Conservation (phyloP, 2,797 vertebrate species). For the Ciconia nigra region DNA sequence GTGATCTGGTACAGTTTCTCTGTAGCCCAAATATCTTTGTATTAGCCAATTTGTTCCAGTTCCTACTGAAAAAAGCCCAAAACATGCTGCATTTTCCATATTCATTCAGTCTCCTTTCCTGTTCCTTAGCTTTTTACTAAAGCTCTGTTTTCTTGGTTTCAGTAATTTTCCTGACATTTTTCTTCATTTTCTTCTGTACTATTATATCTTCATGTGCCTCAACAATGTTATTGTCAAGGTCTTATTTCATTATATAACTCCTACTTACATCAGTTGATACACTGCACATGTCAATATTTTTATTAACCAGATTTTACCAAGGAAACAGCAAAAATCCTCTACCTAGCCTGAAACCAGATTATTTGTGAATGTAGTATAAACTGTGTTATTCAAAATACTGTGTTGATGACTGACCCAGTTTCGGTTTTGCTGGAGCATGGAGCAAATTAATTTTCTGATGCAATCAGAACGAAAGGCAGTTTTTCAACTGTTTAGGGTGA, state of each 20-base stretch:
- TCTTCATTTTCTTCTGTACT: slow-evolving; percentile 55
- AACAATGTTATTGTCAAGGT: slow-evolving; percentile 47
- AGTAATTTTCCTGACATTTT: slow-evolving; percentile 48
- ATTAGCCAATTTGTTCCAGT: slow-evolving; percentile 32
- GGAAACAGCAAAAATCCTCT: not conserved
- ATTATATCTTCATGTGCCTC: slow-evolving; percentile 22
- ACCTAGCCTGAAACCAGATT: not conserved
- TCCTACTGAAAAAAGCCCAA: not conserved
- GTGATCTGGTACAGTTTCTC: not conserved
- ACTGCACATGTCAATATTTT: not conserved
- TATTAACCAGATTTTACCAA: not conserved
- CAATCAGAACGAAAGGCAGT: slow-evolving; percentile 26
- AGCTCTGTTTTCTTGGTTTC: not conserved
- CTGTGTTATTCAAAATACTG: not conserved
- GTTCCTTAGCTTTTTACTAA: not conserved
- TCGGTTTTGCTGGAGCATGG: not conserved
- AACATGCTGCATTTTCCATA: not conserved
- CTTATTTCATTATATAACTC: slow-evolving; percentile 59
- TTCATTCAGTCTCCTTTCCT: not conserved
- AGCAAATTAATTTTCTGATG: slow-evolving; percentile 40
- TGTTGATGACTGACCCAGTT: not conserved
- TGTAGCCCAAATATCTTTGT: not conserved
- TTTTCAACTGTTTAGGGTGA: slow-evolving; percentile 14
- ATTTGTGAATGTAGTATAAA: not conserved
- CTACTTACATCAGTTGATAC: slow-evolving; percentile 45